Conservation (phyloP, 2,797 vertebrate species). For the Adelosebastes latens region DNA sequence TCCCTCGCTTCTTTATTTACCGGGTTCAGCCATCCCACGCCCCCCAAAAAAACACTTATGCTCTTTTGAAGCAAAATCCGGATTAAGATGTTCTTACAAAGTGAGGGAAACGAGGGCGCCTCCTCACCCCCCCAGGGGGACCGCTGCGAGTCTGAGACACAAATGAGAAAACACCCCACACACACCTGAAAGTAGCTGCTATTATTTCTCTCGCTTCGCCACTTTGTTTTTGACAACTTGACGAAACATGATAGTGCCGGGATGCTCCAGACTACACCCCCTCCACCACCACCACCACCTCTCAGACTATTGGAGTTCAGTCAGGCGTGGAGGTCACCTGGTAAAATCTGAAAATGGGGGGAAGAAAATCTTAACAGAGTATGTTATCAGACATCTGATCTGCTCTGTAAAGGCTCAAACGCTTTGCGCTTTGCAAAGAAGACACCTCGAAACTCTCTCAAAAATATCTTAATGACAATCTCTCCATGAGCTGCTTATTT, state of each 20-base stretch:
- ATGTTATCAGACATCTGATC: neutral
- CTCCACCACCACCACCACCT: neutral
- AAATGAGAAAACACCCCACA: slow-evolving; percentile 39
- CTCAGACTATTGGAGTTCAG: slow-evolving; percentile 27
- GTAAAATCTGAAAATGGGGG: slow-evolving; percentile 21
- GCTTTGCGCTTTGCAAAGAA: neutral
- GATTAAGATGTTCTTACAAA: slow-evolving; percentile 68
- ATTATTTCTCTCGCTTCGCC: slow-evolving; percentile 41
- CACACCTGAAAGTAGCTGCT: slow-evolving; percentile 49
- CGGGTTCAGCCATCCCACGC: slow-evolving; percentile 9
- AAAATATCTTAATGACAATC: neutral
- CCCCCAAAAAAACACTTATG: slow-evolving; percentile 11
- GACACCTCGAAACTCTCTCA: neutral
- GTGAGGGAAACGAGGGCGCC: slow-evolving; percentile 57
- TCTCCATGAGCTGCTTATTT: neutral
- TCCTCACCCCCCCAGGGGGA: slow-evolving; percentile 25
- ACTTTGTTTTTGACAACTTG: slow-evolving; percentile 48
- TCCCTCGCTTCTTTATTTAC: slow-evolving; percentile 53
- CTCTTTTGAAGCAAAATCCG: slow-evolving; percentile 41
- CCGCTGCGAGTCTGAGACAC: slow-evolving; percentile 22
- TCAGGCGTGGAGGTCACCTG: slow-evolving; percentile 55
- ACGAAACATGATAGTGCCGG: slow-evolving; percentile 51
- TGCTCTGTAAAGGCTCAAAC: neutral
- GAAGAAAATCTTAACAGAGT: slow-evolving; percentile 1
- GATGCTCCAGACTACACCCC: slow-evolving; percentile 13